Evolutionary conservation across 2,797 vertebrate genomes (phyloP).

Genomic region (Orestias chungarensis): DNA sequence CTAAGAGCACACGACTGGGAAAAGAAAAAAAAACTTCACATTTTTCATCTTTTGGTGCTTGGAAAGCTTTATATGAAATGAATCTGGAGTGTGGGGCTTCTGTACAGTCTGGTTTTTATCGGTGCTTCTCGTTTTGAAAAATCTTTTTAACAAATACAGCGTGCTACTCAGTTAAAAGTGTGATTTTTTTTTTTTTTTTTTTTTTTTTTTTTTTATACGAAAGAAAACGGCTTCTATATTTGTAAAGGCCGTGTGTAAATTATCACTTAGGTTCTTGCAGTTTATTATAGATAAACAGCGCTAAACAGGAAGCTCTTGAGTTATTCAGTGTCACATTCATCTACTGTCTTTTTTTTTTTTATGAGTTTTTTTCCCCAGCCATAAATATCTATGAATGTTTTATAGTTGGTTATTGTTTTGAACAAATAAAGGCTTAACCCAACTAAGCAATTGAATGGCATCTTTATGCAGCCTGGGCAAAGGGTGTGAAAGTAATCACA

Average conservation of each 20-base stretch:
- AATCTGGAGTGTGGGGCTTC: conserved; percentile 23
- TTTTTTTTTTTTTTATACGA: conserved; percentile 21
- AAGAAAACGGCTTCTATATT: conserved; percentile 30
- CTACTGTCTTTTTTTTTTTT: background rate
- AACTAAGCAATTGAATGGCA: background rate
- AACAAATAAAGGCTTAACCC: conserved; percentile 69
- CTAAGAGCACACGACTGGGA: conserved; percentile 14
- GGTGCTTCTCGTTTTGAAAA: conserved; percentile 49
- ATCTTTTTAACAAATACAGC: conserved; percentile 62
- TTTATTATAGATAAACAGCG: conserved; percentile 17
- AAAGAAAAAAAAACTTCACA: conserved; percentile 34
- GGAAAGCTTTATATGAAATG: conserved; percentile 53
- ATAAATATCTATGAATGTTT: conserved; percentile 29
- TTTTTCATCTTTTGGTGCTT: conserved; percentile 50
- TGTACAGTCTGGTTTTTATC: conserved; percentile 62
- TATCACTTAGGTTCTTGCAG: conserved; percentile 16
- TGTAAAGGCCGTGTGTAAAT: conserved; percentile 43
- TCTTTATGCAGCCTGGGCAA: background rate
- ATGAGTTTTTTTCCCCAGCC: background rate
- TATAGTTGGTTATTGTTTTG: conserved; percentile 43
- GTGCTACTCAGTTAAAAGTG: conserved; percentile 45
- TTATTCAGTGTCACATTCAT: conserved; percentile 11
- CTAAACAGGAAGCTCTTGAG: background rate
- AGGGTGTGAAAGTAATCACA: background rate
- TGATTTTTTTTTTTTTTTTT: conserved; percentile 1